A percentile compares a stretch with the other conserved stretches of the same genome.
phyloP scores from a whole-genome alignment of 2,113 vertebrate genomes.

The Columba livia region DNA sequence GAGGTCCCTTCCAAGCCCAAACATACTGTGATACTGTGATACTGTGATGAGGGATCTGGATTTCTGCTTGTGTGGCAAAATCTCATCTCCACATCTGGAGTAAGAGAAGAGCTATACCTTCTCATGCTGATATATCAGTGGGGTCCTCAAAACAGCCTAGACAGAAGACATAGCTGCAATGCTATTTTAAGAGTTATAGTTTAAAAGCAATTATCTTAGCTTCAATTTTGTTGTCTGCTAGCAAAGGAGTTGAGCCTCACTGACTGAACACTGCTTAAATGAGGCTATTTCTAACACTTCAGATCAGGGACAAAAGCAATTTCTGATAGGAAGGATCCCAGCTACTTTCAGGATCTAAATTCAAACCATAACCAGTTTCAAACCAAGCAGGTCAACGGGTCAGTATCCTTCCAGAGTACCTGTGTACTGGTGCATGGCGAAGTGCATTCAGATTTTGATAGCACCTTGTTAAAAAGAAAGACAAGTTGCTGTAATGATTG shows the following conservation, averaged over 20 bases:
- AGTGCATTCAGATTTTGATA: background rate
- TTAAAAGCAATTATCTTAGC: background rate
- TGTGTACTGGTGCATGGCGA: background rate
- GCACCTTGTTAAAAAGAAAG: background rate
- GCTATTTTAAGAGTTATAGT: background rate
- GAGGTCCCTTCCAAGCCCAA: no score
- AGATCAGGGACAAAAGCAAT: background rate
- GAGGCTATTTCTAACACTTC: background rate
- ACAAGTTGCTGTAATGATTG: background rate
- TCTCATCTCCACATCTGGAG: background rate
- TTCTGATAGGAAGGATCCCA: background rate
- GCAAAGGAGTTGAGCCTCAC: background rate
- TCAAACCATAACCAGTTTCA: background rate
- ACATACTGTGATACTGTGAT: no score
- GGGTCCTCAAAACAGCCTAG: background rate
- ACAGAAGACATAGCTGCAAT: background rate
- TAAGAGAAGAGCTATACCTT: background rate
- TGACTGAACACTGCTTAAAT: background rate
- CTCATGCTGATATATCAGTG: background rate
- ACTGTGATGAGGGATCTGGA: background rate
- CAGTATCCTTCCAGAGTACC: background rate
- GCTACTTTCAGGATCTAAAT: background rate
- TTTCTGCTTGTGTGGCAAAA: background rate
- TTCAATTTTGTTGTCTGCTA: background rate
- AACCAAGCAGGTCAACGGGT: background rate